Conservation (phyloP, 2,113 vertebrate genomes). For the Etheostoma cragini region DNA sequence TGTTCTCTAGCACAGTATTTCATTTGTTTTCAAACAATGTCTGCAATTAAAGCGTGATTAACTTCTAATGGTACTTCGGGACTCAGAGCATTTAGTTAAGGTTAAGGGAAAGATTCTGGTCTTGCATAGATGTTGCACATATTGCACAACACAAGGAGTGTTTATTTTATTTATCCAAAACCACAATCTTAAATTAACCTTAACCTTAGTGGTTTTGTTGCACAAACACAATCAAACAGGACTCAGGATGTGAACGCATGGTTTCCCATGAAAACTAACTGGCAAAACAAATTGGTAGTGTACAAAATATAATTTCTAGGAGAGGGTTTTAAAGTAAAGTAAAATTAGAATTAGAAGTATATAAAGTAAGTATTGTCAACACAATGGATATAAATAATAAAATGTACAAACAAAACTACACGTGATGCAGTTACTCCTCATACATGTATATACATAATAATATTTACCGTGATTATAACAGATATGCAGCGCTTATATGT, state of each 20-base stretch:
- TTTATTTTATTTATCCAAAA: conserved; percentile 23
- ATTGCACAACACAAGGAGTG: neutral
- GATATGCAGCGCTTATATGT: neutral
- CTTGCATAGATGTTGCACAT: neutral
- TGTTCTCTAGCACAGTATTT: neutral
- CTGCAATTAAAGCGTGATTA: neutral
- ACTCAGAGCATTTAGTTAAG: neutral
- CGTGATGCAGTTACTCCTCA: neutral
- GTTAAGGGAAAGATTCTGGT: neutral
- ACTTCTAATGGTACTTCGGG: neutral
- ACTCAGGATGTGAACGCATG: neutral
- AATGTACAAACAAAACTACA: neutral
- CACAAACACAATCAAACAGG: neutral
- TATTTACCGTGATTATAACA: neutral
- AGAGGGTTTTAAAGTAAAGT: neutral
- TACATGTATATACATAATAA: neutral
- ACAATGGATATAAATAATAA: neutral
- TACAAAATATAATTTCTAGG: neutral
- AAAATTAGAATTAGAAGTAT: neutral
- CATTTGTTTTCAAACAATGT: neutral
- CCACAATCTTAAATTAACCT: neutral
- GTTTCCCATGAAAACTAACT: neutral
- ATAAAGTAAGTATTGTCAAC: neutral
- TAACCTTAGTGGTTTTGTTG: neutral
- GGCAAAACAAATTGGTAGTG: neutral